Conservation (phyloP, 1,140 invertebrate species). For the Drosophila oshimai region DNA sequence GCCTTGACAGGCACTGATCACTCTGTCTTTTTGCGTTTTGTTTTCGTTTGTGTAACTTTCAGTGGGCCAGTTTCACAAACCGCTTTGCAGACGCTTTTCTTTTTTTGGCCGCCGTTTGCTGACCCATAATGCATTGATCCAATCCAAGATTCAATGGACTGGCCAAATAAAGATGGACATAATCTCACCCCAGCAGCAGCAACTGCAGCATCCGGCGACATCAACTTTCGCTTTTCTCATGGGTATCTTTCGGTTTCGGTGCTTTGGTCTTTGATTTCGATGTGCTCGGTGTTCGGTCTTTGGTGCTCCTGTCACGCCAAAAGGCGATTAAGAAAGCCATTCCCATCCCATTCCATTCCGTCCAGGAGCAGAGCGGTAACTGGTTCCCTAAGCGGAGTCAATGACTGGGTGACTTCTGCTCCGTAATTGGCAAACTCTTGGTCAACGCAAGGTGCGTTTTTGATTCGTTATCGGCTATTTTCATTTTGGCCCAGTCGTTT, state of each 20-base stretch:
- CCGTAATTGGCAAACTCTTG: slow-evolving; percentile 46
- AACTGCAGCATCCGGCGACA: slow-evolving; percentile 60
- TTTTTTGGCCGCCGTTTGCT: slow-evolving; percentile 34
- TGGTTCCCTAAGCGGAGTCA: slow-evolving; percentile 52
- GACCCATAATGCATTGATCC: slow-evolving; percentile 61
- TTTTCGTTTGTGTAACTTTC: too few species aligned
- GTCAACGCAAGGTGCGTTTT: slow-evolving; percentile 24
- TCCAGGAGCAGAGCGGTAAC: too few species aligned
- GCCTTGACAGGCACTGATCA: slow-evolving; percentile 39
- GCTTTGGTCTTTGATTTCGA: not conserved
- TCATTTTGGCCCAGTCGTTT: slow-evolving; percentile 4
- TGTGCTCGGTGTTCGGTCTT: slow-evolving; percentile 2
- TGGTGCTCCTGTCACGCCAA: slow-evolving; percentile 41
- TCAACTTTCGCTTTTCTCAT: slow-evolving; percentile 69
- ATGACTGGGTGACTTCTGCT: slow-evolving; percentile 66
- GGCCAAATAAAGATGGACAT: slow-evolving; percentile 44
- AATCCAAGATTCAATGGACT: too few species aligned
- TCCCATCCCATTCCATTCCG: too few species aligned
- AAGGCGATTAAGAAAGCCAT: slow-evolving; percentile 59
- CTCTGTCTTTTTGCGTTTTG: not conserved
- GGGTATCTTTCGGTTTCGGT: slow-evolving; percentile 9
- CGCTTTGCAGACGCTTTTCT: slow-evolving; percentile 41
- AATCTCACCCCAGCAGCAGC: slow-evolving; percentile 41
- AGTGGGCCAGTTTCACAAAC: slow-evolving; percentile 43
- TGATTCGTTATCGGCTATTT: not conserved